Evolutionary conservation across 2,888 invertebrate species (phyloP), one percentile per base, ranked within the genome.

Genomic region (Cephonodes hylas): DNA sequence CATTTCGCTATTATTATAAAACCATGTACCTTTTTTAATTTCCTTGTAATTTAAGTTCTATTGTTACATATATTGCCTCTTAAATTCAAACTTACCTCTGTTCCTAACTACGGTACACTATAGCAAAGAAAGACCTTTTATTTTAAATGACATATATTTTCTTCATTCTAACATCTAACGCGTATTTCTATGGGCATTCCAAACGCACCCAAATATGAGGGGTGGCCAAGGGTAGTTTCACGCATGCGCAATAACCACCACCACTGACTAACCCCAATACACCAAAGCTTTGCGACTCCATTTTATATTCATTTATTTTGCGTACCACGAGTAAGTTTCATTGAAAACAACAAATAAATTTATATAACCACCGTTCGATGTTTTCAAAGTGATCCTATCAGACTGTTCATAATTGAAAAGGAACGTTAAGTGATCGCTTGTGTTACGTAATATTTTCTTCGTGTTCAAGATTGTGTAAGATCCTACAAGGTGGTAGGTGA

Each of bases 231-330:
- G 75, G 72, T 70, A 66, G 66, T 8, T 38, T 8, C 65, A 67
- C 90, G 89, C 91, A 86, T 83, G 91, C 91, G 80, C 67, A 42
- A 10, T 18, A 3, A 45, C 44, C n/a, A 57, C 31, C 60, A 53
- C 75, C 64, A 65, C 70, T 69, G 59, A 72, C 68, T 80, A 85
- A 86, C 88, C 86, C 88, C 85, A 80, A 84, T 84, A 70, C 66
- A 71, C 69, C 70, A 77, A 84, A 38, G 48, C 60, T 48, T 42
- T 60, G n/a, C 60, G 61, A 23, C 88, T 77, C 89, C 91, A 91
- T 91, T 87, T 91, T 91, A 85, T 81, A 85, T 88, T 72, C 76
- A 77, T 83, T 81, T 64, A 63, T 65, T 65, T 48, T 18, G 60
- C 58, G 64, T 68, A 68, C 63, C 13, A 23, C 44, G 34, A 38